These are phyloP conservation scores for Drusus annulatus DNA, from an alignment of 1,140 invertebrate genomes.

Conservation along the genomic window DNA sequence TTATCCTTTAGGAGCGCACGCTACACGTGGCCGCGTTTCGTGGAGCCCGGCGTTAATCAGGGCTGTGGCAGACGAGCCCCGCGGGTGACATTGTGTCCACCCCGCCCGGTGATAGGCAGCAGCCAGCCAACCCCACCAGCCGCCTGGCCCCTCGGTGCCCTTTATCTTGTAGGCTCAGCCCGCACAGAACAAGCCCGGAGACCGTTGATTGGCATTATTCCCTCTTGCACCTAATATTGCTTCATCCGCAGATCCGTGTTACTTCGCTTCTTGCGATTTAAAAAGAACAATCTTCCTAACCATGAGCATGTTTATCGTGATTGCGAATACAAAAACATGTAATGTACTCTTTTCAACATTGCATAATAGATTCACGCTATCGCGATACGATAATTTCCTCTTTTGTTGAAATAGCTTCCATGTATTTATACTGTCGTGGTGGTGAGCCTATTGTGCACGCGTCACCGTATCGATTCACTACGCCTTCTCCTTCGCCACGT, in stretches of 20 bases:
- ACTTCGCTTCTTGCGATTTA: too few species aligned
- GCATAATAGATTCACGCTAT: background rate
- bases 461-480: background rate
- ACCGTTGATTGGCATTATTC: constrained; percentile 4
- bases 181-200: background rate
- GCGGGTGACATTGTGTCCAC: constrained; percentile 36
- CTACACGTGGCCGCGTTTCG: too few species aligned
- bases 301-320: too few species aligned
- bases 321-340: too few species aligned
- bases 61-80: constrained; percentile 39
- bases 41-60: constrained; percentile 49
- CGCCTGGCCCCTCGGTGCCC: constrained; percentile 1
- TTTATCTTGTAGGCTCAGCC: constrained; percentile 4
- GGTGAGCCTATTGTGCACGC: constrained; percentile 12
- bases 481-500: too few species aligned
- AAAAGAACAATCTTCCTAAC: too few species aligned
- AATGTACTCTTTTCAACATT: too few species aligned
- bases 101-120: constrained; percentile 1
- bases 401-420: background rate
- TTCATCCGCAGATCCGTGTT: background rate
- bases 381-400: background rate
- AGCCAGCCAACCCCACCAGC: background rate
- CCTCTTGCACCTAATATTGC: background rate
- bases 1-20: too few species aligned
- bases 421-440: background rate